Evolutionary conservation across 1,140 invertebrate species (phyloP).

Genomic region (Leptopilina clavipes): DNA sequence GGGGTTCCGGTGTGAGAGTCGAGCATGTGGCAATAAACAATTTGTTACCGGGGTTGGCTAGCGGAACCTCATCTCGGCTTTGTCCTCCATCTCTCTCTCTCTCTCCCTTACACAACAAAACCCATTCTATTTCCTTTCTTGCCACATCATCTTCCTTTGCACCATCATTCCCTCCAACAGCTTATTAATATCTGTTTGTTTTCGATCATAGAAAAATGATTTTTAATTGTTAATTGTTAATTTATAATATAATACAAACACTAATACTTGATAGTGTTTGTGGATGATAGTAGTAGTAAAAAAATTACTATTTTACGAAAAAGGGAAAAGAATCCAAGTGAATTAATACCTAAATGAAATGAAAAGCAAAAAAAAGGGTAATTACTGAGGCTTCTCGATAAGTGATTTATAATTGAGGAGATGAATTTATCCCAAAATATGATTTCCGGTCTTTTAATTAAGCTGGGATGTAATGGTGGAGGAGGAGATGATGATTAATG

Average conservation of each 20-base stretch:
- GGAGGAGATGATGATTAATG: constrained; percentile 45
- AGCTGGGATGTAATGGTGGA: constrained; percentile 33
- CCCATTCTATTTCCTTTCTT: background rate
- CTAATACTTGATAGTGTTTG: no score
- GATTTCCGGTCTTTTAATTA: constrained; percentile 51
- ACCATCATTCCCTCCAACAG: background rate
- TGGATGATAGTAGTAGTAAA: no score
- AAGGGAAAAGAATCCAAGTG: no score
- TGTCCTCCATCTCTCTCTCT: constrained; percentile 41
- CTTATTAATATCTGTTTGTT: no score
- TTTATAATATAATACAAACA: no score
- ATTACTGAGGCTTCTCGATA: background rate
- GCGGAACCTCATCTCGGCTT: constrained; percentile 37
- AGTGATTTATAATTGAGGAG: background rate
- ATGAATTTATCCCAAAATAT: constrained; percentile 39
- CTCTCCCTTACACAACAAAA: background rate
- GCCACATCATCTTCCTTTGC: background rate
- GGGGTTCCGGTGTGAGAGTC: constrained; percentile 54
- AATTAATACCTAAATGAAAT: no score
- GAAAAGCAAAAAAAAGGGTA: background rate
- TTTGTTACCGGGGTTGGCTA: constrained; percentile 61
- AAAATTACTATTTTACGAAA: no score
- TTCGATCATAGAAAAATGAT: no score
- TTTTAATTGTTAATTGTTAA: no score
- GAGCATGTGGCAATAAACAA: constrained; percentile 68